phyloP scores from a whole-genome alignment of 2,113 vertebrate species.

The Callionymus lyra region DNA sequence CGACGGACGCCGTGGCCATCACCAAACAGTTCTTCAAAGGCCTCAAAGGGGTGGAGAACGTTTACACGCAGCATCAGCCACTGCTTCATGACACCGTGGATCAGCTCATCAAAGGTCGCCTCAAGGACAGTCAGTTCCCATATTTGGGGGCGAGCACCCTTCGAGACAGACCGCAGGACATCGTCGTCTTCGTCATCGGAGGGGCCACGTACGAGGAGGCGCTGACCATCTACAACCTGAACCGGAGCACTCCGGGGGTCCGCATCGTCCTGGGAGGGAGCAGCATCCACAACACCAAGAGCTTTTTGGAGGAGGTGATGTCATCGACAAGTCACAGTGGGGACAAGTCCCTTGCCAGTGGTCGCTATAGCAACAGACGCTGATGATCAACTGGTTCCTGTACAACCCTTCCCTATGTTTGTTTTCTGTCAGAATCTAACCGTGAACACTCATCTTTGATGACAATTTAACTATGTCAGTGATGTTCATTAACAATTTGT shows the following conservation, averaged over 20 bases:
- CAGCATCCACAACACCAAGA: constrained; percentile 84
- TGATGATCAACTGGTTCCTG: constrained; percentile 18
- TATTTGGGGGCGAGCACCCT: constrained; percentile 85
- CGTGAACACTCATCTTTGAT: too few species aligned
- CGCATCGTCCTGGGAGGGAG: constrained; percentile 87
- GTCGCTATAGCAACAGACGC: constrained; percentile 51
- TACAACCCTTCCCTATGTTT: neutral
- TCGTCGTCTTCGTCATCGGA: constrained; percentile 87
- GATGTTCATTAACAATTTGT: too few species aligned
- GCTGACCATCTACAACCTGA: constrained; percentile 82
- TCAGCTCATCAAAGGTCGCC: constrained; percentile 89
- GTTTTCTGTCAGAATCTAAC: neutral
- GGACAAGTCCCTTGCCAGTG: constrained; percentile 32
- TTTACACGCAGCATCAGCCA: constrained; percentile 93
- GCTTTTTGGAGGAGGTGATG: constrained; percentile 70
- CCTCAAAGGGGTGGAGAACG: constrained; percentile 92
- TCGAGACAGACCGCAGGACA: constrained; percentile 83
- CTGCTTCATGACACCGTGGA: constrained; percentile 88
- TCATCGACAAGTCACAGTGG: constrained; percentile 28
- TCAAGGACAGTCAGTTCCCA: constrained; percentile 88
- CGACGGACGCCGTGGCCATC: constrained; percentile 88
- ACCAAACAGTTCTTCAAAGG: constrained; percentile 98
- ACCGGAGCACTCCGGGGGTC: constrained; percentile 80
- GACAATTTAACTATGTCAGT: too few species aligned
- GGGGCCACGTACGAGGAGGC: constrained; percentile 91